Evolutionary conservation across 2,113 vertebrate genomes (phyloP).

Genomic region (Oncorhynchus keta): DNA sequence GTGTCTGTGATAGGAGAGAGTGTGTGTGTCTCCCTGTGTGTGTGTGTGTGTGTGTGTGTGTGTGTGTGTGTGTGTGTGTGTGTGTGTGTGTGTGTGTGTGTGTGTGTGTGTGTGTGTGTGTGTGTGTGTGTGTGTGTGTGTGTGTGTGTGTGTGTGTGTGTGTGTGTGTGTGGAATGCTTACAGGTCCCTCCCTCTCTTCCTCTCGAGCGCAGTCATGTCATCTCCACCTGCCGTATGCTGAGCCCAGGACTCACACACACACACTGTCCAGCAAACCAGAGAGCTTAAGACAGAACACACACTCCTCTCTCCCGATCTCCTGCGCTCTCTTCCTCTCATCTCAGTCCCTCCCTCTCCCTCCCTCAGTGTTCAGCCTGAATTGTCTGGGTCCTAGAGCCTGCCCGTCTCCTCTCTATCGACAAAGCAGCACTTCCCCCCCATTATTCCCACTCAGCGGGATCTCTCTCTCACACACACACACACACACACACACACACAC

Average conservation of each 20-base stretch:
- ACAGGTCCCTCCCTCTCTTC: slow-evolving; percentile 73
- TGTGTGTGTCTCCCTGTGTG: not conserved
- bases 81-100: not conserved
- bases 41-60: not conserved
- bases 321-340: slow-evolving; percentile 23
- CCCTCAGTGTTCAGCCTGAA: slow-evolving; percentile 16
- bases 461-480: not conserved
- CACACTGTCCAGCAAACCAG: slow-evolving; percentile 50
- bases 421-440: slow-evolving; percentile 10
- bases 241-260: not conserved
- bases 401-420: slow-evolving; percentile 19
- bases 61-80: not conserved
- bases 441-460: slow-evolving; percentile 4
- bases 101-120: not conserved
- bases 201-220: slow-evolving; percentile 72
- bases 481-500: not conserved
- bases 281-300: slow-evolving; percentile 41
- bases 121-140: no score
- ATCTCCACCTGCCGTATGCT: slow-evolving; percentile 53
- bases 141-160: not conserved
- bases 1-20: no score
- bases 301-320: slow-evolving; percentile 53
- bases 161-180: slow-evolving; percentile 48
- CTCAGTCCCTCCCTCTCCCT: slow-evolving; percentile 16
- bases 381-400: slow-evolving; percentile 68